phyloP scores from a whole-genome alignment of 2,888 invertebrate genomes.

The Drosophila subsilvestris region DNA sequence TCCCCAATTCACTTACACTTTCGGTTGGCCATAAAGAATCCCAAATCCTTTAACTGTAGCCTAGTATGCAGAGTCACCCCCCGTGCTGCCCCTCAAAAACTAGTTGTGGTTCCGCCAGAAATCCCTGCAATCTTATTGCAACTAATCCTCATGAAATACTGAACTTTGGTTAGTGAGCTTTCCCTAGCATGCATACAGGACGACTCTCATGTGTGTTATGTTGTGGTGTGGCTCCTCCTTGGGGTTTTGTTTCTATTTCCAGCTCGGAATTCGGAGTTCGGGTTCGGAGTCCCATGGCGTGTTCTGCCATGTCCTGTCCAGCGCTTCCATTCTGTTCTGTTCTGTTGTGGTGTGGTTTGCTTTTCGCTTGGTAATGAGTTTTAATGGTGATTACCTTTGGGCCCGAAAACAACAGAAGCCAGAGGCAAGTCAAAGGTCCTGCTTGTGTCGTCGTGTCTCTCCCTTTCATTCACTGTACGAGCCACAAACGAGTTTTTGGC shows the following conservation, averaged over 20 bases:
- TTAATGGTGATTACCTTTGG: conserved; percentile 75
- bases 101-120: not conserved
- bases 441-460: conserved; percentile 30
- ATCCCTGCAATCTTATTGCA: not conserved
- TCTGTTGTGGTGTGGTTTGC: conserved; percentile 23
- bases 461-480: conserved; percentile 9
- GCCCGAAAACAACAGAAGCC: conserved; percentile 37
- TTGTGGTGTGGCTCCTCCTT: too few species aligned
- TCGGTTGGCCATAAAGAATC: not conserved
- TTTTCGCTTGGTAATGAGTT: conserved; percentile 79
- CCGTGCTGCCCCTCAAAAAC: not conserved
- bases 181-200: not conserved
- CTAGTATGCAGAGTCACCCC: too few species aligned
- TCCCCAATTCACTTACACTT: not conserved
- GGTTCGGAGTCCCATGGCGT: conserved; percentile 46
- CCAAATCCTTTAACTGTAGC: not conserved
- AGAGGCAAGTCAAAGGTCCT: conserved; percentile 27
- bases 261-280: too few species aligned
- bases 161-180: not conserved
- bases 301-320: conserved; percentile 23
- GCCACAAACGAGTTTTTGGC: conserved; percentile 37
- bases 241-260: too few species aligned
- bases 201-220: conserved; percentile 18
- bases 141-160: not conserved
- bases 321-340: conserved; percentile 17